Evolutionary conservation across 2,888 invertebrate species (phyloP).

Genomic region (Hypomecis atomaria): DNA sequence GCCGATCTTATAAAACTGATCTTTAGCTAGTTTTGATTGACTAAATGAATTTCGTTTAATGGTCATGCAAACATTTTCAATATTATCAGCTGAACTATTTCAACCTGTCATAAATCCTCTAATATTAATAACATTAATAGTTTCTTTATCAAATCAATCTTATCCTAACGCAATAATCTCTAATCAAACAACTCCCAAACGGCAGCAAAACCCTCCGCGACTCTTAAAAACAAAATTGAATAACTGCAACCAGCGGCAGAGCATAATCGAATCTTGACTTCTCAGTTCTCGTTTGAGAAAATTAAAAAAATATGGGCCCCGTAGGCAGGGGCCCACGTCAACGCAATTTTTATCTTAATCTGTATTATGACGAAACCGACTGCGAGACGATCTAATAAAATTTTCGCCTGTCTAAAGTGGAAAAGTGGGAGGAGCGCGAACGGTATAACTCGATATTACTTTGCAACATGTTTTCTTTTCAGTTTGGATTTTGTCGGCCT

Average conservation of each 20-base stretch:
- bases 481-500: slow-evolving; percentile 12
- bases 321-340: slow-evolving; percentile 67
- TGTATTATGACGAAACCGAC: slow-evolving; percentile 73
- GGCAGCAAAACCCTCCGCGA: slow-evolving; percentile 54
- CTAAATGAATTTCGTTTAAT: too few species aligned
- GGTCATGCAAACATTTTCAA: too few species aligned
- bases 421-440: slow-evolving; percentile 42
- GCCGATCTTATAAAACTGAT: too few species aligned
- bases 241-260: slow-evolving; percentile 56
- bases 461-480: slow-evolving; percentile 42
- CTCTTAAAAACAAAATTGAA: slow-evolving; percentile 68
- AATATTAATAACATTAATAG: neutral
- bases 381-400: slow-evolving; percentile 64
- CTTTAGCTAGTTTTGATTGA: too few species aligned
- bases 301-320: slow-evolving; percentile 79
- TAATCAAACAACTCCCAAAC: slow-evolving; percentile 32
- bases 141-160: neutral
- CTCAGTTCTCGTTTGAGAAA: slow-evolving; percentile 77
- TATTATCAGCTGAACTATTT: too few species aligned
- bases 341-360: slow-evolving; percentile 80
- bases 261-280: slow-evolving; percentile 76
- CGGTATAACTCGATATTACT: slow-evolving; percentile 57
- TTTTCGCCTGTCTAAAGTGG: slow-evolving; percentile 55
- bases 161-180: slow-evolving; percentile 11
- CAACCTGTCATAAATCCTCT: too few species aligned